Percentiles rank a stretch among this genome's conserved stretches.
Evolutionary conservation across 2,888 invertebrate species (phyloP).

Genomic region (Nomada fabriciana): DNA sequence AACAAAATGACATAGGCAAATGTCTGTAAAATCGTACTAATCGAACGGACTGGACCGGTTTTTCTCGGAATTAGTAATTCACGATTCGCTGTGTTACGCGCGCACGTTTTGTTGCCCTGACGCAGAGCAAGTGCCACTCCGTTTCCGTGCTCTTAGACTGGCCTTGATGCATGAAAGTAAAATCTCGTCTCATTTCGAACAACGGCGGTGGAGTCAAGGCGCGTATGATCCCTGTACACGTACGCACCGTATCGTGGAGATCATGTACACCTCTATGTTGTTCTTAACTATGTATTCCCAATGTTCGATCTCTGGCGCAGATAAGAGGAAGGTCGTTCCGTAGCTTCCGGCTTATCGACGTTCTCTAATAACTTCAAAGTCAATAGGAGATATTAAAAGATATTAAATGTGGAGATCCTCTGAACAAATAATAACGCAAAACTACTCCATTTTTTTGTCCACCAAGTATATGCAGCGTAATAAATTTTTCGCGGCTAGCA

Average conservation of each 20-base stretch:
- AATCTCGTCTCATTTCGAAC: slow-evolving; percentile 71
- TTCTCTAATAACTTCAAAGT: neutral
- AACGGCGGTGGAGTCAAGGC: slow-evolving; percentile 39
- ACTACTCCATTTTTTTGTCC: too few species aligned
- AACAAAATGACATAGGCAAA: neutral
- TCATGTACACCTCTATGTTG: slow-evolving; percentile 10
- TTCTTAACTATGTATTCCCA: neutral
- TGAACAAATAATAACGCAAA: neutral
- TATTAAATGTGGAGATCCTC: neutral
- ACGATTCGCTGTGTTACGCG: slow-evolving; percentile 25
- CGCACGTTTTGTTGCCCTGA: slow-evolving; percentile 37
- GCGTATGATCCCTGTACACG: slow-evolving; percentile 33
- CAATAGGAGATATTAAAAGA: neutral
- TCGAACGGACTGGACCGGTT: slow-evolving; percentile 3
- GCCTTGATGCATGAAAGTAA: slow-evolving; percentile 83
- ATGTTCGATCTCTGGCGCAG: slow-evolving; percentile 21
- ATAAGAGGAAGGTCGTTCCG: slow-evolving; percentile 16
- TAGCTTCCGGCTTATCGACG: slow-evolving; percentile 17
- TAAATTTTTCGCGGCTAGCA: too few species aligned
- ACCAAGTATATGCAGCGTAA: neutral
- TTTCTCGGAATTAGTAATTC: slow-evolving; percentile 7
- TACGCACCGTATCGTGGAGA: slow-evolving; percentile 25
- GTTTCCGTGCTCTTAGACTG: slow-evolving; percentile 71
- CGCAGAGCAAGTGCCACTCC: slow-evolving; percentile 75
- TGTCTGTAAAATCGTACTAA: neutral